Evolutionary conservation across 2,797 vertebrate species (phyloP), one percentile per base, ranked within the genome.

Genomic region (Poeciliopsis infans): DNA sequence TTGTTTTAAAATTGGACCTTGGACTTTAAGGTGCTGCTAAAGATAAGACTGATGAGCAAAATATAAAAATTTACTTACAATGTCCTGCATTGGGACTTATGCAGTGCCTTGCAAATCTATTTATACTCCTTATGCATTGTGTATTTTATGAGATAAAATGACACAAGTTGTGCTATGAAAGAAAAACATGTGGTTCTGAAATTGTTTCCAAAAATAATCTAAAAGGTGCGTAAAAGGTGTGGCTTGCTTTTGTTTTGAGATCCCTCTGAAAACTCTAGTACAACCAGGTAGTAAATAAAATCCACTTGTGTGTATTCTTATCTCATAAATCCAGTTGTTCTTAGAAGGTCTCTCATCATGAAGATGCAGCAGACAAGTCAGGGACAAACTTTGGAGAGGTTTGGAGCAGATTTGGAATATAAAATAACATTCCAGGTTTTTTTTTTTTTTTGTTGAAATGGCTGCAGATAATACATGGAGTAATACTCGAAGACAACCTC

Each of bases 11-110:
- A 72, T 6, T 41, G 31, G 25, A 55, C 49, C 55, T 45, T 31
- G 20, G 51, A 69, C 2, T 57, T 53, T 73, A 76, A 64, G 4
- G 23, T 43, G 49, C 76, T 61, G 73, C 75, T 84, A 78, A 84
- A 81, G 85, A 45, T 39, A 81, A 78, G 51, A 85, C 68, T 61
- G 53, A 69, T 80, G n/a, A 85, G 51, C 36, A 70, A 57, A 69
- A 74, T 46, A n/a, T 72, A 61, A 79, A 82, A 20, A 41, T 84
- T 77, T 23, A 80, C 82, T 72, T 70, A 79, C 68, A 71, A 2
- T 23, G 16, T 61, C 20, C 73, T 72, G 78, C 20, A 23, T 20
- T 55, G 83, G 70, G 78, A 77, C 77, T 77, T 89, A 86, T 80
- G 68, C 46, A 49, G 76, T 64, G 78, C 76, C 77, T 59, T 75